Evolutionary conservation across 2,113 vertebrate genomes (phyloP).

Genomic region (Silurus asotus): DNA sequence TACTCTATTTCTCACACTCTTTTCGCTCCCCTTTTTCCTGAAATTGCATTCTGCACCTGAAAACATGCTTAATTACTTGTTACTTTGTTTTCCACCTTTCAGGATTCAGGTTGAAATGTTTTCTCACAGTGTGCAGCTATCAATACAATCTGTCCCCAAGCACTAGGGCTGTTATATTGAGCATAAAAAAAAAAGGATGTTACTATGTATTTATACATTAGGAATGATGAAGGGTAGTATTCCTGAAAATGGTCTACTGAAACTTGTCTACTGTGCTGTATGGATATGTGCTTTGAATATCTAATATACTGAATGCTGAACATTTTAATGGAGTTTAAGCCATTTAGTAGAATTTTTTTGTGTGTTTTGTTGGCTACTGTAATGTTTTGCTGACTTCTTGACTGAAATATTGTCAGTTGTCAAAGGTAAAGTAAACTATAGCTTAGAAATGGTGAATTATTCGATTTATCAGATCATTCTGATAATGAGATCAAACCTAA

Average conservation of each 20-base stretch:
- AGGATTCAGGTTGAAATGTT: constrained; percentile 36
- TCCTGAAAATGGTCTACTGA: constrained; percentile 6
- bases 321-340: constrained; percentile 5
- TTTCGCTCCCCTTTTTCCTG: constrained; percentile 33
- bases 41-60: constrained; percentile 46
- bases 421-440: neutral
- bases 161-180: constrained; percentile 18
- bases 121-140: constrained; percentile 19
- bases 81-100: constrained; percentile 43
- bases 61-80: constrained; percentile 51
- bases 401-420: neutral
- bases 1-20: neutral
- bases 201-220: constrained; percentile 7
- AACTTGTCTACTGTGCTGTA: constrained; percentile 24
- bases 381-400: neutral
- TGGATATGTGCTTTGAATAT: constrained; percentile 29
- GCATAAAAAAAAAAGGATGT: constrained; percentile 20
- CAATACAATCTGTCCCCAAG: constrained; percentile 33
- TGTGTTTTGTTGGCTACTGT: neutral
- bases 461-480: no score
- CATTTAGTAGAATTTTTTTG: neutral
- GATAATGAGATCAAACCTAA: neutral
- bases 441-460: neutral
- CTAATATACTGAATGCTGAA: neutral
- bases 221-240: constrained; percentile 6